A percentile compares a stretch with the other conserved stretches of the same genome.
These are phyloP conservation scores for Alitta virens DNA, from an alignment of 2,888 invertebrate genomes.

Conservation along the genomic window DNA sequence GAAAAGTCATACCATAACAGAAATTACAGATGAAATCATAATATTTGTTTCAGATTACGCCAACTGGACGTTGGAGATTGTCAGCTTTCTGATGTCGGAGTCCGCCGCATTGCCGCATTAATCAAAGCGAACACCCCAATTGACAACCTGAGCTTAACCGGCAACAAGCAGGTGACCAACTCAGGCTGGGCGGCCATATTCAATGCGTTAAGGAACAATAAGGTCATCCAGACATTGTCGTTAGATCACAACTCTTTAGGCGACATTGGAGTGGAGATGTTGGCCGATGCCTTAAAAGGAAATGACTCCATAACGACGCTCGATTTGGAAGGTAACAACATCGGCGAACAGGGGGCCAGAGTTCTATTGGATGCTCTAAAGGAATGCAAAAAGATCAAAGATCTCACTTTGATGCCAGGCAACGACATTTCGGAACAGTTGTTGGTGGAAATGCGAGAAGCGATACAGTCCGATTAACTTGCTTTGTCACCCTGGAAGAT, in stretches of 20 bases:
- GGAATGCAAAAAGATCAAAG: conserved; percentile 38
- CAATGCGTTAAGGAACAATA: conserved; percentile 38
- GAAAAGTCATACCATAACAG: too few species aligned
- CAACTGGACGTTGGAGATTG: conserved; percentile 44
- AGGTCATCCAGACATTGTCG: conserved; percentile 34
- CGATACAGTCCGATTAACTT: neutral
- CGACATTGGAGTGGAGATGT: conserved; percentile 36
- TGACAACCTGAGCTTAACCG: conserved; percentile 37
- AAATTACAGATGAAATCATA: too few species aligned
- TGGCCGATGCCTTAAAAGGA: conserved; percentile 37
- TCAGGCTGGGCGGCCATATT: conserved; percentile 42
- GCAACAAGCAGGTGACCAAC: conserved; percentile 33
- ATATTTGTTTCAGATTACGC: conserved; percentile 21
- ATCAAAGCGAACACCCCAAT: conserved; percentile 36
- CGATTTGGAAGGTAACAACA: conserved; percentile 41
- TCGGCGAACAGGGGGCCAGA: conserved; percentile 38
- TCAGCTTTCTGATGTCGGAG: conserved; percentile 36
- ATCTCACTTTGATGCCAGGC: conserved; percentile 41
- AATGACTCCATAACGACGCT: conserved; percentile 37
- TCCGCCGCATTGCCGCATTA: conserved; percentile 33
- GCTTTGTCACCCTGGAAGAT: too few species aligned
- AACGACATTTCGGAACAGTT: conserved; percentile 26
- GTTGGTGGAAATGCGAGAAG: conserved; percentile 2
- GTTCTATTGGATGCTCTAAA: conserved; percentile 38
- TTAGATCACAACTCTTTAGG: conserved; percentile 45